Percentiles rank a stretch among this genome's conserved stretches.
These are phyloP conservation scores for Ctenosaura bakeri DNA, from an alignment of 2,797 vertebrate species.

Conservation along the genomic window DNA sequence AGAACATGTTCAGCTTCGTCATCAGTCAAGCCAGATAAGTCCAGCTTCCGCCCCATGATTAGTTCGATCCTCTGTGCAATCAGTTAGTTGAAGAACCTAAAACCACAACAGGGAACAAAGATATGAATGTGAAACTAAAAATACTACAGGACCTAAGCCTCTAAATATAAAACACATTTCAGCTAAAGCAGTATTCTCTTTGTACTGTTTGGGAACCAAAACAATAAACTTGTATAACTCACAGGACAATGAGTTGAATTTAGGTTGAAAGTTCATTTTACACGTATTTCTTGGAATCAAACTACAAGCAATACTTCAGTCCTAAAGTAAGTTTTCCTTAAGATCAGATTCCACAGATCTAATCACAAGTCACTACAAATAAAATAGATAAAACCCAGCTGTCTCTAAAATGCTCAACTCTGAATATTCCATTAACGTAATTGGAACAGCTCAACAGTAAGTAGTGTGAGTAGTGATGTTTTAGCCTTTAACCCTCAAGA, in stretches of 20 bases:
- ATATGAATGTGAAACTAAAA: conserved; percentile 14
- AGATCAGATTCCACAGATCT: not conserved
- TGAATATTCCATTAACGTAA: not conserved
- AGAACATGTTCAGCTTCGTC: conserved; percentile 95
- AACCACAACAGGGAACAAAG: conserved; percentile 54
- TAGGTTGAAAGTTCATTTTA: not conserved
- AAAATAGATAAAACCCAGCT: not conserved
- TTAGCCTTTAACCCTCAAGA: not conserved
- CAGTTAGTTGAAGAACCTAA: conserved; percentile 59
- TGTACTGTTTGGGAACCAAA: not conserved
- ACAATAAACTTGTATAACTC: not conserved
- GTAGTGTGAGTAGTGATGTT: not conserved
- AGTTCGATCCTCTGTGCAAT: conserved; percentile 11
- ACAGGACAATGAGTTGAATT: too few species aligned
- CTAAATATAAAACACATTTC: not conserved
- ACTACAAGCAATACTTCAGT: not conserved
- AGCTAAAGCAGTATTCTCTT: not conserved
- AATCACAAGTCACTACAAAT: not conserved
- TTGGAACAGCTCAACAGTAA: not conserved
- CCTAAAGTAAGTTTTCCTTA: not conserved
- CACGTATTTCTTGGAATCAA: not conserved
- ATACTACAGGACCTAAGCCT: not conserved
- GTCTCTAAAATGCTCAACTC: not conserved
- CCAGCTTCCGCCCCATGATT: conserved; percentile 94
- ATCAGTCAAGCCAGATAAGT: conserved; percentile 93